Percentiles rank a stretch among this genome's conserved stretches.
These are phyloP conservation scores for Palythoa grandis DNA, from an alignment of 92 coral and sea anemone genomes.

Conservation along the genomic window DNA sequence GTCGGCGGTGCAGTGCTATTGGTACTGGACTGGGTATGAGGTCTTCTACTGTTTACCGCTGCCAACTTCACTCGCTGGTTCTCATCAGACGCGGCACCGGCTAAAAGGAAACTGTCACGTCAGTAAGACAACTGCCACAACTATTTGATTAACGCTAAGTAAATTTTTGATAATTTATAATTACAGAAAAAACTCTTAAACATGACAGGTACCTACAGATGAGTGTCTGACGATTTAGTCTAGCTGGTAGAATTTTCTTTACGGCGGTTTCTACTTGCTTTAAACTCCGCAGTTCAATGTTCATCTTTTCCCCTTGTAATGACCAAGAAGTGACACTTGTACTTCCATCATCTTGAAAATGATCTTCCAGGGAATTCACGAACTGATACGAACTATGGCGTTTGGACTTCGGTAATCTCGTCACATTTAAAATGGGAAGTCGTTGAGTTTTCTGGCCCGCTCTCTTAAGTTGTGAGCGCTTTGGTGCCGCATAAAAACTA, in stretches of 20 bases:
- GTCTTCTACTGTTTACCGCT: conserved; percentile 74
- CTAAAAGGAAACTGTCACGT: neutral
- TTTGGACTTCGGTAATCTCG: conserved; percentile 11
- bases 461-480: conserved; percentile 8
- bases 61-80: conserved; percentile 54
- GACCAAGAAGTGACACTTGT: conserved; percentile 4
- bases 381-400: neutral
- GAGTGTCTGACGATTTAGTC: neutral
- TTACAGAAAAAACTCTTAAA: neutral
- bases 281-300: neutral
- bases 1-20: conserved; percentile 67
- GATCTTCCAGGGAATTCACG: neutral
- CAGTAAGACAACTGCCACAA: neutral
- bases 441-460: neutral
- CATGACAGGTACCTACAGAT: neutral
- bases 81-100: conserved; percentile 25
- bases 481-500: conserved; percentile 16
- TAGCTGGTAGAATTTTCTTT: neutral
- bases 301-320: conserved; percentile 32
- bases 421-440: neutral
- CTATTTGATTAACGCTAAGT: no score
- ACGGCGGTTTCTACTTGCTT: neutral
- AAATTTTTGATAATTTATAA: no score
- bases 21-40: conserved; percentile 54
- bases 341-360: conserved; percentile 28